Conservation (phyloP, 1,140 invertebrate species). For the Dreissena rostriformis region DNA sequence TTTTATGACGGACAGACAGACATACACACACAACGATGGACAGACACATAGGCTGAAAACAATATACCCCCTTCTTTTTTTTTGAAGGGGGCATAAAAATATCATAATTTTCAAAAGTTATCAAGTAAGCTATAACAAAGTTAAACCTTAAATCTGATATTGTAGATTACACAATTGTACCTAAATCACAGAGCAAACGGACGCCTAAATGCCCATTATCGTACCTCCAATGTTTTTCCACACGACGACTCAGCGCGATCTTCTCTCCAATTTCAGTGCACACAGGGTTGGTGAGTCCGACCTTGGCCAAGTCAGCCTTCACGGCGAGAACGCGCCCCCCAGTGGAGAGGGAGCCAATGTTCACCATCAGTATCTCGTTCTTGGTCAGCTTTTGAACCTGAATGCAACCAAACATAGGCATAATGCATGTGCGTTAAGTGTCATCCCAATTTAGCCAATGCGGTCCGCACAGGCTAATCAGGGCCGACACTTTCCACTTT, state of each 20-base stretch:
- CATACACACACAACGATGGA: too few relatives aligned
- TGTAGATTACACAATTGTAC: background rate
- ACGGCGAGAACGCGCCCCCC: constrained; percentile 98
- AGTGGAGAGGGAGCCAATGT: constrained; percentile 99
- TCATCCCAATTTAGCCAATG: too few relatives aligned
- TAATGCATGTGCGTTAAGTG: too few relatives aligned
- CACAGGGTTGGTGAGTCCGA: constrained; percentile 97
- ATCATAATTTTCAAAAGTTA: background rate
- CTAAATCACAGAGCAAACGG: background rate
- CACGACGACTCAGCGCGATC: constrained; percentile 97
- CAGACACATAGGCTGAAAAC: too few relatives aligned
- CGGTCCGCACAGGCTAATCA: too few relatives aligned
- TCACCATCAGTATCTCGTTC: constrained; percentile 95
- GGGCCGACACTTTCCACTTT: too few relatives aligned
- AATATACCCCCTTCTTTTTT: too few relatives aligned
- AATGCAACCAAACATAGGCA: background rate
- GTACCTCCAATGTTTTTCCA: constrained; percentile 99
- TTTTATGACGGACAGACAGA: too few relatives aligned
- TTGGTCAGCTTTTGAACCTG: constrained; percentile 93
- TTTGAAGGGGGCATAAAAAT: too few relatives aligned
- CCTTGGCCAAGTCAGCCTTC: constrained; percentile 98
- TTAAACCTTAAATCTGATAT: background rate
- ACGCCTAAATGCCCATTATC: constrained; percentile 7
- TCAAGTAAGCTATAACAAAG: background rate
- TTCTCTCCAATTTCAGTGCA: constrained; percentile 99